Evolutionary conservation across 1,140 invertebrate genomes (phyloP).

Genomic region (Zaprionus nigranus): DNA sequence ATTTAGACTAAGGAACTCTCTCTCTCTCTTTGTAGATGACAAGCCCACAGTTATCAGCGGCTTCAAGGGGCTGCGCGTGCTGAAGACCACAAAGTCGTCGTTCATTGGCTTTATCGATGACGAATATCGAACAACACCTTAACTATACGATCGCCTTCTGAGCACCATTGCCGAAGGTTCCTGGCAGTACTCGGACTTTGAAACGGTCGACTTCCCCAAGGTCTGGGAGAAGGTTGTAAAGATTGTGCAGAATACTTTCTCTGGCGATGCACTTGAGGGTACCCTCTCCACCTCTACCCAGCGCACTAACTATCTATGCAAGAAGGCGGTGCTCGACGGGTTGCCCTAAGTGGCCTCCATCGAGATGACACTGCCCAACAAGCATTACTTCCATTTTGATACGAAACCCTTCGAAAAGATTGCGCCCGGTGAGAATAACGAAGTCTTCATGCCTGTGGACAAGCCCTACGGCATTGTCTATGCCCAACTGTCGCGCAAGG

Average conservation of each 20-base stretch:
- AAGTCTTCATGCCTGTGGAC: conserved; percentile 90
- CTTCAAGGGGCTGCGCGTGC: conserved; percentile 88
- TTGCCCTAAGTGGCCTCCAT: conserved; percentile 88
- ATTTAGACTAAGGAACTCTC: background rate
- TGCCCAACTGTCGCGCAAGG: conserved; percentile 87
- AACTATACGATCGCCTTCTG: conserved; percentile 89
- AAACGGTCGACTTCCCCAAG: conserved; percentile 87
- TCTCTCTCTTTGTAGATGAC: conserved; percentile 42
- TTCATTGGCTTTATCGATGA: conserved; percentile 91
- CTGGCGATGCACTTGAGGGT: conserved; percentile 88
- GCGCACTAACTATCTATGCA: conserved; percentile 89
- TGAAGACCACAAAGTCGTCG: conserved; percentile 91
- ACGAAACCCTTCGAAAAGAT: conserved; percentile 88
- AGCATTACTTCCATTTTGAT: conserved; percentile 90
- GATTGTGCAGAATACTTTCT: conserved; percentile 89
- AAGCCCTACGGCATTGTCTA: conserved; percentile 90
- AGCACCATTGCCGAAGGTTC: conserved; percentile 89
- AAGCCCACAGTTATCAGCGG: conserved; percentile 87
- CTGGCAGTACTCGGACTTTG: conserved; percentile 89
- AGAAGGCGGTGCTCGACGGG: conserved; percentile 88
- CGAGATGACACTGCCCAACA: conserved; percentile 91
- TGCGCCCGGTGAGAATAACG: conserved; percentile 87
- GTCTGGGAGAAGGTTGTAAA: conserved; percentile 88
- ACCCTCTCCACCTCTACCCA: conserved; percentile 90
- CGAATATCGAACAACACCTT: conserved; percentile 89